phyloP scores from a whole-genome alignment of 2,888 invertebrate genomes.

The Andrena trimmerana region DNA sequence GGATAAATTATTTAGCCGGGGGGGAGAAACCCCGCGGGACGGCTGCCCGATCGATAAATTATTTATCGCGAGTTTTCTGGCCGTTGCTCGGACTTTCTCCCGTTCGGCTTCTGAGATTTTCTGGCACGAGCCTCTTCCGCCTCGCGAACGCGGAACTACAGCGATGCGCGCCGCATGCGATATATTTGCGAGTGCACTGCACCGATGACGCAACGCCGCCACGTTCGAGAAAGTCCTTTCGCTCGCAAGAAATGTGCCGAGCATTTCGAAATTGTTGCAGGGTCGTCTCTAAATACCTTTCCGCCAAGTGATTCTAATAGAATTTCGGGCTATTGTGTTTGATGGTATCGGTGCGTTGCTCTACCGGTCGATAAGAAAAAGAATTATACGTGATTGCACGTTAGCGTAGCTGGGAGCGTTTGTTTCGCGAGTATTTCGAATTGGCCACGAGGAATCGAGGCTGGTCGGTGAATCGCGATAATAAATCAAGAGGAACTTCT shows the following conservation, averaged over 20 bases:
- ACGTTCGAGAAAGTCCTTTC: slow-evolving; percentile 26
- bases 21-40: background rate
- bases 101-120: slow-evolving; percentile 29
- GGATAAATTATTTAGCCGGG: slow-evolving; percentile 59
- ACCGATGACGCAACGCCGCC: slow-evolving; percentile 16
- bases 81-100: slow-evolving; percentile 54
- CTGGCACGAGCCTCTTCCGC: slow-evolving; percentile 29
- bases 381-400: background rate
- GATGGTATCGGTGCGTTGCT: too few relatives aligned
- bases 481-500: slow-evolving; percentile 66
- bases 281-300: background rate
- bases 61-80: slow-evolving; percentile 55
- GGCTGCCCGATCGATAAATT: slow-evolving; percentile 57
- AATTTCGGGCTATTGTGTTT: too few relatives aligned
- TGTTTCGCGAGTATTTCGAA: slow-evolving; percentile 48
- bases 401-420: slow-evolving; percentile 52
- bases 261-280: background rate
- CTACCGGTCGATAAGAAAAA: too few relatives aligned
- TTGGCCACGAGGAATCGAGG: slow-evolving; percentile 26
- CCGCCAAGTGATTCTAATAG: too few relatives aligned
- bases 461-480: slow-evolving; percentile 46
- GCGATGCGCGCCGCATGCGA: slow-evolving; percentile 15
- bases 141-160: slow-evolving; percentile 37
- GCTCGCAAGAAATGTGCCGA: background rate
- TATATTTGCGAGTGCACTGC: slow-evolving; percentile 37